phyloP scores from a whole-genome alignment of 2,888 invertebrate genomes.

The Drosophila flavopinicola region DNA sequence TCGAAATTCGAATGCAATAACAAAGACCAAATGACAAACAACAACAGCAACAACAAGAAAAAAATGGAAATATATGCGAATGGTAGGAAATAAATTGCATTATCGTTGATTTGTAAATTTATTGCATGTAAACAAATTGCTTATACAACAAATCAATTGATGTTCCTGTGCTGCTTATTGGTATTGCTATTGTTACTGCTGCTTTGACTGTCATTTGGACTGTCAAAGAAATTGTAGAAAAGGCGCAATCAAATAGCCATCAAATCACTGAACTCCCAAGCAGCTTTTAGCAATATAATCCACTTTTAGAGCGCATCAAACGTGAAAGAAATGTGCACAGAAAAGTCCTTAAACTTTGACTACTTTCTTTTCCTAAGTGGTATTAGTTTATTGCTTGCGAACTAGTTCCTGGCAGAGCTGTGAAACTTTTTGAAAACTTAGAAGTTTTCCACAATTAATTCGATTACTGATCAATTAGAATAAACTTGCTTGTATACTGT shows the following conservation, averaged over 20 bases:
- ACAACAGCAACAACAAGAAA: constrained; percentile 11
- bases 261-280: constrained; percentile 52
- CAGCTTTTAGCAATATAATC: constrained; percentile 51
- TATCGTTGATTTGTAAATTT: constrained; percentile 77
- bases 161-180: constrained; percentile 17
- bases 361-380: neutral
- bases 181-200: constrained; percentile 2
- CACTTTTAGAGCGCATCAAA: constrained; percentile 37
- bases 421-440: neutral
- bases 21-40: constrained; percentile 38
- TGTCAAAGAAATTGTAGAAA: constrained; percentile 28
- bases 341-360: neutral
- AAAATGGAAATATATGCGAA: constrained; percentile 17
- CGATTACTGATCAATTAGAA: neutral
- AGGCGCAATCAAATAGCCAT: constrained; percentile 60
- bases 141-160: constrained; percentile 69
- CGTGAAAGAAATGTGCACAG: constrained; percentile 6
- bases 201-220: constrained; percentile 2
- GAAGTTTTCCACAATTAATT: neutral
- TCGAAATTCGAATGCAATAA: constrained; percentile 53
- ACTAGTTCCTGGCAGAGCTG: neutral
- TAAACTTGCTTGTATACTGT: no score
- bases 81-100: constrained; percentile 69
- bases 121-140: constrained; percentile 78
- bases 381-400: neutral